Conservation (phyloP, 1,140 invertebrate species). For the Polypedilum pembai region DNA sequence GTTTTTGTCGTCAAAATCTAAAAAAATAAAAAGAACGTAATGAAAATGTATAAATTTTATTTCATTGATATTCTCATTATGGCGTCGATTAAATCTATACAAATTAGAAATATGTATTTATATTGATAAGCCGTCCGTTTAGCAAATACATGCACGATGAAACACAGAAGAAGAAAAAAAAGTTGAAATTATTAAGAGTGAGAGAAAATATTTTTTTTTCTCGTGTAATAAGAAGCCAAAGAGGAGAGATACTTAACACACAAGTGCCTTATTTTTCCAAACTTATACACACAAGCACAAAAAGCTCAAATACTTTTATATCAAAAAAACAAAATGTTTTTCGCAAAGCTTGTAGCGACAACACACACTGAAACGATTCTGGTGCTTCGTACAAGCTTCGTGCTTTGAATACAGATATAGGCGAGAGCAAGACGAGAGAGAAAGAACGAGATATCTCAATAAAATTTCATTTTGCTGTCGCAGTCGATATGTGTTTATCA, state of each 20-base stretch:
- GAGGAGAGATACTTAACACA: not conserved
- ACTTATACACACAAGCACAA: not conserved
- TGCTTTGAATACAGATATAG: not conserved
- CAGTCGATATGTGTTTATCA: slow-evolving; percentile 27
- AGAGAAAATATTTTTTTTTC: not conserved
- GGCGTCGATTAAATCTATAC: slow-evolving; percentile 16
- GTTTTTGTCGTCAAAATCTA: no score
- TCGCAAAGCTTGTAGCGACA: not conserved
- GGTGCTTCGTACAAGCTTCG: not conserved
- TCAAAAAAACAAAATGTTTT: not conserved
- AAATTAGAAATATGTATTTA: not conserved
- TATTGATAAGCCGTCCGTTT: slow-evolving; percentile 16
- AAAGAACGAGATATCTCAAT: slow-evolving; percentile 21
- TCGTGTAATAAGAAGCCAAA: not conserved
- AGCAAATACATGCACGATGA: not conserved
- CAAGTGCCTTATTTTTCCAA: slow-evolving; percentile 3
- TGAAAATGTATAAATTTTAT: not conserved
- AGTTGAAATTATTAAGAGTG: not conserved
- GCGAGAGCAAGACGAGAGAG: not conserved
- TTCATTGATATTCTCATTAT: not conserved
- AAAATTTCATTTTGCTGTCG: slow-evolving; percentile 12
- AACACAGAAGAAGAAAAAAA: not conserved
- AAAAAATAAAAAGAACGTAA: no score
- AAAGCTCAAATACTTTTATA: not conserved
- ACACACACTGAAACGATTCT: not conserved